Evolutionary conservation across 2,113 vertebrate genomes (phyloP), one percentile per base, ranked within the genome.

Genomic region (Martes martes): DNA sequence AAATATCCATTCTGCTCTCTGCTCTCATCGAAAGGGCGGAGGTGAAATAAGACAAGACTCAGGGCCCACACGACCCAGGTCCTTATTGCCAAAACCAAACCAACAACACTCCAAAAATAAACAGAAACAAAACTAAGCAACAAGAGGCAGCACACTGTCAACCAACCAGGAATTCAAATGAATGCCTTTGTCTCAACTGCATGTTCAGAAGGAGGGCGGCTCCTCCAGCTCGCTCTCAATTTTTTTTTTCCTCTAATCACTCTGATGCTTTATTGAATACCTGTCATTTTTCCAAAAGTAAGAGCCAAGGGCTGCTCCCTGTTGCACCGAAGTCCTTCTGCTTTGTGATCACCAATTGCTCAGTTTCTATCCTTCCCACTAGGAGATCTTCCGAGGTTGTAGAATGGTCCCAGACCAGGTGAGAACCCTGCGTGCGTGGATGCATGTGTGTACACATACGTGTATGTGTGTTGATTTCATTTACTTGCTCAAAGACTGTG

Each of bases 191-290:
- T 97, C 98, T 97, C 93, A 93, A 96, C 95, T 73, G 97, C 97
- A 39, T 97, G 87, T 97, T 98, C 95, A 98, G 97, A 74, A 97
- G 96, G 89, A 91, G 95, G 69, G 76, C 95, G 81, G 93, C 84
- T 97, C 93, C 87, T 98, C 95, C 83, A 97, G 96, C 93, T 97
- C 91, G 8, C 2, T 98, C 97, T 98, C 93, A 96, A 97, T 89
- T 97, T 97, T 57, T 21, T 39, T 33, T 18, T 85, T 14, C 91
- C 96, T 97, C 97, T 97, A 98, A 97, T 97, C 97, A 97, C 96
- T 96, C 89, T 95, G 97, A 97, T 88, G 97, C 83, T 98, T 98
- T 98, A 98, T 97, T 96, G 97, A 98, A 97, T 98, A 98, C 92
- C 96, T 98, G 96, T 96, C 97, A 98, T 98, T 98, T 97, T 97